These are phyloP conservation scores for Poecilia picta DNA, from an alignment of 2,797 vertebrate genomes.

Conservation along the genomic window DNA sequence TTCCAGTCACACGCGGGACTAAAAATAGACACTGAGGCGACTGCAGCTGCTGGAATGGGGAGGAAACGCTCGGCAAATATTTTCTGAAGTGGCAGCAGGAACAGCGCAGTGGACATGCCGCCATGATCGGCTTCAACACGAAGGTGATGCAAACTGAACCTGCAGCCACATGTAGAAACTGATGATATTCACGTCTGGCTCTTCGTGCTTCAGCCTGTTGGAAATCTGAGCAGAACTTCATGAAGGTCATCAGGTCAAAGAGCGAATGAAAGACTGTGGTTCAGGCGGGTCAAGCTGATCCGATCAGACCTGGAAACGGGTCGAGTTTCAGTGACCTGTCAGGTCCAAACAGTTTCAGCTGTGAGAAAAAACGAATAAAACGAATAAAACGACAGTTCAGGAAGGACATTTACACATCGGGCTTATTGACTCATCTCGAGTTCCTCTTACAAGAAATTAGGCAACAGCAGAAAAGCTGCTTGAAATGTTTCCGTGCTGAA, in stretches of 20 bases:
- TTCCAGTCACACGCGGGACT: not conserved
- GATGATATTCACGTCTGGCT: not conserved
- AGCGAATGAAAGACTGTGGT: not conserved
- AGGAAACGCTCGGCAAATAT: not conserved
- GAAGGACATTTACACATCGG: not conserved
- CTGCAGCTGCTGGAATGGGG: constrained; percentile 1
- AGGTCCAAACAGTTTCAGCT: not conserved
- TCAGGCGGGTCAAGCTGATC: not conserved
- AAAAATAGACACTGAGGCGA: not conserved
- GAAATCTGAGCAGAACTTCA: not conserved
- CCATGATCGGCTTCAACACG: not conserved
- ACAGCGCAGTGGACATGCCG: not conserved
- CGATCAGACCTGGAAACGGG: too few species aligned
- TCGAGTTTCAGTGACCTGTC: not conserved
- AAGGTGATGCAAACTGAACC: not conserved
- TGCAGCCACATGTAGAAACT: not conserved
- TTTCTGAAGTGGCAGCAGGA: not conserved
- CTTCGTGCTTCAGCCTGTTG: not conserved
- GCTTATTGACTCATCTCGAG: not conserved
- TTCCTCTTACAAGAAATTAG: not conserved
- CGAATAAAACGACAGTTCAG: not conserved
- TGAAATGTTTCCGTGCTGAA: not conserved
- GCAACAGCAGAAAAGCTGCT: not conserved
- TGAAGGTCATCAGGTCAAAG: not conserved
- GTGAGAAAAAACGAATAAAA: not conserved